Conservation (phyloP, 2,888 invertebrate species). For the Hartigia nigra region DNA sequence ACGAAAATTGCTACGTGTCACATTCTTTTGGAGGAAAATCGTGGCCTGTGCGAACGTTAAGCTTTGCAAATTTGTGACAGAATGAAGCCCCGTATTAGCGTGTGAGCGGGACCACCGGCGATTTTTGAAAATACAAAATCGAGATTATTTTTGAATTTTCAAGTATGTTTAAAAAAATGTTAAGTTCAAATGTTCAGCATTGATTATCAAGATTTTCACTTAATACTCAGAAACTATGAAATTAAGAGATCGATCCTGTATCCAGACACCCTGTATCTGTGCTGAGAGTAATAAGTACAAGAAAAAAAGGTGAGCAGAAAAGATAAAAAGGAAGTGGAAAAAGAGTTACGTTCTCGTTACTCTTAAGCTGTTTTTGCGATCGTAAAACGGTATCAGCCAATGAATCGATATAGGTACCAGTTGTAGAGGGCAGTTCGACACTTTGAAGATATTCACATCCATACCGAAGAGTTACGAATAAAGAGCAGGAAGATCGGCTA, state of each 20-base stretch:
- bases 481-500: background rate
- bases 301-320: background rate
- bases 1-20: constrained; percentile 52
- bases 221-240: background rate
- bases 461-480: background rate
- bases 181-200: background rate
- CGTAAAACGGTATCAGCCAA: background rate
- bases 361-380: background rate
- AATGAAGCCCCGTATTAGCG: background rate
- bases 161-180: no score
- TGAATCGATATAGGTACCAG: background rate
- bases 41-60: constrained; percentile 24
- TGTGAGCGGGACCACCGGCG: background rate
- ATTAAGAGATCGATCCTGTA: background rate
- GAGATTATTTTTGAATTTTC: background rate
- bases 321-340: background rate
- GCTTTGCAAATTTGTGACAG: background rate
- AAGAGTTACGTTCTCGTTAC: background rate
- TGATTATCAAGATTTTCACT: background rate
- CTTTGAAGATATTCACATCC: constrained; percentile 1
- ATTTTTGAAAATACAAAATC: background rate
- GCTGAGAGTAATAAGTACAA: background rate
- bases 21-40: constrained; percentile 44
- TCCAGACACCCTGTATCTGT: background rate
- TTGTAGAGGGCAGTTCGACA: constrained; percentile 1